Evolutionary conservation across 2,797 vertebrate species (phyloP), one percentile per base, ranked within the genome.

Genomic region (Tauraco hartlaubi): DNA sequence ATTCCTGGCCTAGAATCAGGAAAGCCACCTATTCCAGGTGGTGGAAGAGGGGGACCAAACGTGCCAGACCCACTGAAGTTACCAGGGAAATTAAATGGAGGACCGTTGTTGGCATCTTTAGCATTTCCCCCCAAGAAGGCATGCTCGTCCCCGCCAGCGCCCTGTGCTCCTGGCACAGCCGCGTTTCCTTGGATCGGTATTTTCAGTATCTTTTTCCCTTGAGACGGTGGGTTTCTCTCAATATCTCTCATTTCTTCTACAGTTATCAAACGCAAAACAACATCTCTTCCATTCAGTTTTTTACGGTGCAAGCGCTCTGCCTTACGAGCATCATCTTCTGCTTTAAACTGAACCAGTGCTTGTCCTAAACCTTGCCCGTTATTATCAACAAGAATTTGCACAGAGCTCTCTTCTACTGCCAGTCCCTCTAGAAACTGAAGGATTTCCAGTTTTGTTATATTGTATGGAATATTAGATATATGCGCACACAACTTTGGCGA

Each of bases 381-480:
- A 95, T 96, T 98, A 93, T 99, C 99, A 76, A 99, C 98, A 79
- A 99, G 98, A 91, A 99, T 98, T 84, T 99, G 99, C 17, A 99
- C 97, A 81, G 99, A 98, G 88, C 98, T 99, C 94, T 99, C 99
- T 89, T 99, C 99, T 90, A 99, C 96, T 44, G 98, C 98, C 84
- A 99, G 98, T 68, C 99, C 99, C 83, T 99, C 99, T 49, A 99
- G 96, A 97, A 99, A 99, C 49, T 99, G 99, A 93, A 99, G 98
- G 48, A 99, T 98, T 95, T 99, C 99, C 96, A 99, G 99, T 97
- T 99, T 99, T 69, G 99, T 99, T 82, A 99, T 98, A 77, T 99
- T 99, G 97, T 99, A 99, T 13, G 99, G 99, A 94, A 99, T 99
- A 98, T 99, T 99, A 92, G 99, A 99, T 91, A 99, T 99, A 95